Conservation (phyloP, 1,140 invertebrate species). For the Anthonomus grandis region DNA sequence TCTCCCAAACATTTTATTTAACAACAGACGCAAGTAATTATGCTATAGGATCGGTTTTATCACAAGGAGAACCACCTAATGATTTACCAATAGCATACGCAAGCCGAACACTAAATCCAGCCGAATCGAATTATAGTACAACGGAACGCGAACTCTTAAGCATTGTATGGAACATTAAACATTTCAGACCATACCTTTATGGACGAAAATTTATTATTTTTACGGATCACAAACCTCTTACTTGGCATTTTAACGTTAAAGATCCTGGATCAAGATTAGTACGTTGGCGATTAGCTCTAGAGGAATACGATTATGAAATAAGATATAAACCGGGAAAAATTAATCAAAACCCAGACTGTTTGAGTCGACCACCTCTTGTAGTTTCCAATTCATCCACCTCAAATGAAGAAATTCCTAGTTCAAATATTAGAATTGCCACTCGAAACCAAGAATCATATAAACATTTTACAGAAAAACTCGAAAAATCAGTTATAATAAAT, state of each 20-base stretch:
- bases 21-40: constrained; percentile 38
- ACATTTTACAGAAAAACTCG: not conserved
- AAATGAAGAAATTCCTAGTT: not conserved
- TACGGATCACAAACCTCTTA: constrained; percentile 31
- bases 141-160: constrained; percentile 35
- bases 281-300: constrained; percentile 47
- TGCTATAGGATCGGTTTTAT: constrained; percentile 20
- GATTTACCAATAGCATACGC: constrained; percentile 14
- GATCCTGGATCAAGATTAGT: constrained; percentile 47
- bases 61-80: constrained; percentile 3
- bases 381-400: not conserved
- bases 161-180: constrained; percentile 21
- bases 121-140: constrained; percentile 6
- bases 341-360: constrained; percentile 32
- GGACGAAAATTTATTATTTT: constrained; percentile 30
- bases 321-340: constrained; percentile 44
- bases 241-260: constrained; percentile 46
- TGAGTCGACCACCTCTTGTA: not conserved
- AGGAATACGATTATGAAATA: constrained; percentile 51
- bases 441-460: not conserved
- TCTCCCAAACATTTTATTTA: constrained; percentile 41
- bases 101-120: constrained; percentile 11
- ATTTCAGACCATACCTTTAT: constrained; percentile 31
- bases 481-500: not conserved
- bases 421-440: not conserved